phyloP scores from a whole-genome alignment of 2,113 vertebrate genomes.

The Onychostoma macrolepis region DNA sequence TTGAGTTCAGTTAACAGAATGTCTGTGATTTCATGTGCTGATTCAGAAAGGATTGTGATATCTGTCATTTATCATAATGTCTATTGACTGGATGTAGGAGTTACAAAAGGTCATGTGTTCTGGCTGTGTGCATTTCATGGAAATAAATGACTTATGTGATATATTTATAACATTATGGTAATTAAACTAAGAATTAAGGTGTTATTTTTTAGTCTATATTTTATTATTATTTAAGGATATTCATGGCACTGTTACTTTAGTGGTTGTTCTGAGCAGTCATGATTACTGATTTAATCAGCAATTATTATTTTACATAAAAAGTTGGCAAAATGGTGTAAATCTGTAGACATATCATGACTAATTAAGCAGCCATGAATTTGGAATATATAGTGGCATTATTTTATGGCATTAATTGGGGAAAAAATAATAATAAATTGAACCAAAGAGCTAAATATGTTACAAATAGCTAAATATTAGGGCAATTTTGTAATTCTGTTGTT shows the following conservation, averaged over 20 bases:
- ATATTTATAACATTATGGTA: neutral
- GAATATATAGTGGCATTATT: neutral
- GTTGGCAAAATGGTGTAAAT: neutral
- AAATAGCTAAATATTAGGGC: neutral
- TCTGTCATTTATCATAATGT: constrained; percentile 5
- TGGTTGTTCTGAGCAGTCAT: neutral
- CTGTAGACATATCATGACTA: neutral
- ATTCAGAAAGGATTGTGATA: neutral
- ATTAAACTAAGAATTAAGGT: neutral
- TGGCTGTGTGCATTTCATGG: neutral
- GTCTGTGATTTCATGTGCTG: neutral
- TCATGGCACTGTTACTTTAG: neutral
- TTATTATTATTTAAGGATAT: neutral
- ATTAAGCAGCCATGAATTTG: neutral
- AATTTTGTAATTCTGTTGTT: neutral
- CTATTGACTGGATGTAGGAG: neutral
- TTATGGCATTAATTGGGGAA: neutral
- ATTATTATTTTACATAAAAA: neutral
- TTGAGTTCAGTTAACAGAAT: neutral
- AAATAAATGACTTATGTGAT: neutral
- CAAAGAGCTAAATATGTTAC: no score
- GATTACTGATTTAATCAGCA: neutral
- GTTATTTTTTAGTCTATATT: neutral
- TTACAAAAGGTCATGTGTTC: neutral
- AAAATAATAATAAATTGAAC: no score